Conservation (phyloP, 2,113 vertebrate species). For the Emberiza fucata region DNA sequence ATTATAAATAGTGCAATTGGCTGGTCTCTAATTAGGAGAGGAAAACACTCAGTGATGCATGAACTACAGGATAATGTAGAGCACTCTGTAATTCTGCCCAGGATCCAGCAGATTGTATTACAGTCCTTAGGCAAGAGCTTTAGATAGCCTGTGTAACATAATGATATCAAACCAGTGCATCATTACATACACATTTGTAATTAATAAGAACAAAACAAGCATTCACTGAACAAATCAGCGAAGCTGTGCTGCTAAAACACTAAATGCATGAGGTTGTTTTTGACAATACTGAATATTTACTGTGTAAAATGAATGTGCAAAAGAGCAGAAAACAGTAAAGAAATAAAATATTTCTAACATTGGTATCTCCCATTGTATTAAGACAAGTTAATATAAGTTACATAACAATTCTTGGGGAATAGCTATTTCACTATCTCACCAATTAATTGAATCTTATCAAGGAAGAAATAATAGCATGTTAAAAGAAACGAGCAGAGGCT, state of each 20-base stretch:
- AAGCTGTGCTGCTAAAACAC: neutral
- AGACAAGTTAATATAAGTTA: neutral
- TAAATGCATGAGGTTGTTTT: neutral
- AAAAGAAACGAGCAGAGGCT: neutral
- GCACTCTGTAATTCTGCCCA: constrained; percentile 31
- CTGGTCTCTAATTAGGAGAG: constrained; percentile 56
- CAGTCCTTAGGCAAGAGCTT: neutral
- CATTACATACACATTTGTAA: constrained; percentile 26
- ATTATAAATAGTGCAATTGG: constrained; percentile 49
- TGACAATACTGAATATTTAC: neutral
- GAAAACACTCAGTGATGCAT: constrained; percentile 7
- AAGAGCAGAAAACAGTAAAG: neutral
- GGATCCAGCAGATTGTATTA: constrained; percentile 18
- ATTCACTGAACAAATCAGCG: neutral
- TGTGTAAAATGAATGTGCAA: neutral
- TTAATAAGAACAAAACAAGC: constrained; percentile 32
- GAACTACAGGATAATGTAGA: constrained; percentile 48
- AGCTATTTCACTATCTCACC: constrained; percentile 4
- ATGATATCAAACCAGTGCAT: constrained; percentile 35
- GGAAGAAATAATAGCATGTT: neutral
- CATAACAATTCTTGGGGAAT: neutral
- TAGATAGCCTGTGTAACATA: neutral
- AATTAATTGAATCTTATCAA: neutral
- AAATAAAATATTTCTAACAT: neutral
- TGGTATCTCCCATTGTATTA: neutral